Conservation (phyloP, 2,797 vertebrate species). For the Gadopsis bispinosus region DNA sequence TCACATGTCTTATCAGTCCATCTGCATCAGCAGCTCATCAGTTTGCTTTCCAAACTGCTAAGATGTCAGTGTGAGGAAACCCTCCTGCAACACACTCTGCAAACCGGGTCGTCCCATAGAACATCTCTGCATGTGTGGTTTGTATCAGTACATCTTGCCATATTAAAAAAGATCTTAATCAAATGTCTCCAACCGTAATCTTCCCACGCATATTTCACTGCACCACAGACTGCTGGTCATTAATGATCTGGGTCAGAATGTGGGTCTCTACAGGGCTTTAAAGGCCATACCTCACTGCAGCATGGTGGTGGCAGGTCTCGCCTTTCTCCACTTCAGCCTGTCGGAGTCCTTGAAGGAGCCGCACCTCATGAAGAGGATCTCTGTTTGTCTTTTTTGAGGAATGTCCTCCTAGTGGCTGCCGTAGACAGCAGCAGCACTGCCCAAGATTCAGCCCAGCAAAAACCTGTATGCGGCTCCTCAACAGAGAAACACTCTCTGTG, state of each 20-base stretch:
- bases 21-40: slow-evolving; percentile 41
- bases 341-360: no score
- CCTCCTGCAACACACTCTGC: slow-evolving; percentile 30
- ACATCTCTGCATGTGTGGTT: slow-evolving; percentile 21
- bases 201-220: not conserved
- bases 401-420: not conserved
- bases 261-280: not conserved
- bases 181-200: slow-evolving; percentile 13
- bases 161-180: slow-evolving; percentile 37
- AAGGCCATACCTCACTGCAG: not conserved
- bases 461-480: not conserved
- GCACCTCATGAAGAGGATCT: not conserved
- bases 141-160: slow-evolving; percentile 22
- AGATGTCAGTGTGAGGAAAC: slow-evolving; percentile 51
- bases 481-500: not conserved
- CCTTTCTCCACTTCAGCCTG: not conserved
- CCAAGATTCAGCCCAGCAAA: not conserved
- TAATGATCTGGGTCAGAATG: not conserved
- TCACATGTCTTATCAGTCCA: slow-evolving; percentile 30
- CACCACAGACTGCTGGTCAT: not conserved
- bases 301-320: not conserved
- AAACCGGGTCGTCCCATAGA: slow-evolving; percentile 26
- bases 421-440: no score
- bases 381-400: not conserved
- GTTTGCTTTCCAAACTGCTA: slow-evolving; percentile 41